Percentiles rank a stretch among this genome's conserved stretches.
Conservation (phyloP, 2,797 vertebrate species). For the Poeciliopsis infans region DNA sequence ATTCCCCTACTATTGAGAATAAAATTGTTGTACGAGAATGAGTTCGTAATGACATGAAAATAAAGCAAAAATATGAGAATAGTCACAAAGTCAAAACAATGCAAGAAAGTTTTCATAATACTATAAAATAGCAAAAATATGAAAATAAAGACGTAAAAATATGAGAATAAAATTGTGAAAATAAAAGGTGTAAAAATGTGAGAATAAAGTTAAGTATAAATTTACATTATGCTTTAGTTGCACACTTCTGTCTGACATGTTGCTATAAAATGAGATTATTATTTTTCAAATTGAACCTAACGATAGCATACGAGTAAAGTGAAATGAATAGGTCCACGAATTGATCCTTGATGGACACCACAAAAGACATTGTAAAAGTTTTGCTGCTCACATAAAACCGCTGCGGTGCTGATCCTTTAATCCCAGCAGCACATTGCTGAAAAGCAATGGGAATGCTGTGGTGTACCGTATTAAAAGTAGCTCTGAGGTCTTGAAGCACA, state of each 20-base stretch:
- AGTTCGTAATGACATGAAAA: too few relatives aligned
- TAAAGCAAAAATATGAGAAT: too few relatives aligned
- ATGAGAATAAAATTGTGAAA: too few relatives aligned
- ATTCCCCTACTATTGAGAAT: too few relatives aligned
- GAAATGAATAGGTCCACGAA: neutral
- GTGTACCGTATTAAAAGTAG: neutral
- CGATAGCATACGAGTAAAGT: neutral
- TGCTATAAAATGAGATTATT: neutral
- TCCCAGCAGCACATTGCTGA: neutral
- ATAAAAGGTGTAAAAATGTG: neutral
- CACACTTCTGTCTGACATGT: neutral
- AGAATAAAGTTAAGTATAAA: neutral
- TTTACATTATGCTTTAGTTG: neutral
- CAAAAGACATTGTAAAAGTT: neutral
- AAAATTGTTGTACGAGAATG: too few relatives aligned
- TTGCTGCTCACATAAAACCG: neutral
- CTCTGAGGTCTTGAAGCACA: neutral
- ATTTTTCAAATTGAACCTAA: neutral
- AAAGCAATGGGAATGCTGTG: neutral
- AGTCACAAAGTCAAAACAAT: too few relatives aligned
- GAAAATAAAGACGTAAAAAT: too few relatives aligned
- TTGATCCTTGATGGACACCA: neutral
- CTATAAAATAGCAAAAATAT: too few relatives aligned
- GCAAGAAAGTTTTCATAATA: too few relatives aligned
- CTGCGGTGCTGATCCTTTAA: neutral